Base-by-base conservation (phyloP, 2,888 invertebrate genomes). In the Pristionchus maxplancki region DNA sequence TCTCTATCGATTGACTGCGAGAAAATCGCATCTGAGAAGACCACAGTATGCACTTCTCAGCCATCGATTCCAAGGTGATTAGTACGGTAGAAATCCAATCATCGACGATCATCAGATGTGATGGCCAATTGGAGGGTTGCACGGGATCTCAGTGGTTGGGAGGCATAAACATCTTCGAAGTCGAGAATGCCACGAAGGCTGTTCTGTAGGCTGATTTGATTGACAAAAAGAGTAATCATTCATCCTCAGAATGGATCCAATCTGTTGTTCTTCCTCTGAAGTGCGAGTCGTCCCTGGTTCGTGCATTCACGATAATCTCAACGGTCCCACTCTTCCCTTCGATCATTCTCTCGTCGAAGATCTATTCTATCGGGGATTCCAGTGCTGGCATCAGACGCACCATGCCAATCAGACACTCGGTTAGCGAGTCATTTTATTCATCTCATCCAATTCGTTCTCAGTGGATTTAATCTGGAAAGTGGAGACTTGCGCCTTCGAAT, bases 311-410 rank as follows among this genome's bases (percentile, higher is more conserved):
- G 94, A 94, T 83, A 90, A 94, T 64, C 78, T 94, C 20, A 94
- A 94, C 89, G 89, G 89, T 1, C 92, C 92, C 15, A 91, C 88
- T 24, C 89, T 83, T 9, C 50, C 86, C 53, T 92, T 92, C 71
- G 88, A 89, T 13, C 92, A 92, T 53, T 92, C 92, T 0, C 89
- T 92, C 50, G 92, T 92, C 44, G 71, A 91, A 1, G 92, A 92
- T 88, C 89, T 92, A 88, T 90, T 92, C 78, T 88, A 88, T 31
- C 31, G 88, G 20, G 94, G 94, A 58, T 88, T 94, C 83, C 93
- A 94, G 78, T 94, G 94, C 85, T 94, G 94, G 93, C 94, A 94
- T 90, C 94, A 94, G 82, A 62, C 78, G 0, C 93, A 93, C 89
- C 90, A 93, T 67, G 44, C 84, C 13, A 92, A 93, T 58, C 90